Evolutionary conservation across 2,888 invertebrate genomes (phyloP).

Genomic region (Nymphalis urticae): DNA sequence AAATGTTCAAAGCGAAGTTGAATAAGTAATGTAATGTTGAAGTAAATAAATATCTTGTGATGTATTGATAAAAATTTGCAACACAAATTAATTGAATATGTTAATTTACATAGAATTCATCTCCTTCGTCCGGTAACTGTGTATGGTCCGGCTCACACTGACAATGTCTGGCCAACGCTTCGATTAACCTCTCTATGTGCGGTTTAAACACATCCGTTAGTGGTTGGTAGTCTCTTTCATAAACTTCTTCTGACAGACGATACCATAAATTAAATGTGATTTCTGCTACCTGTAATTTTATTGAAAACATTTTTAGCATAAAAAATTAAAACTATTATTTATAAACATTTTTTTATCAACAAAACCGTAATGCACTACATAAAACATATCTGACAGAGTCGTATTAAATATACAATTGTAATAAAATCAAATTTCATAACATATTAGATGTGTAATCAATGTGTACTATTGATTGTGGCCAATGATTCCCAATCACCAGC

Average conservation of each 20-base stretch:
- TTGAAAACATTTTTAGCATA: background rate
- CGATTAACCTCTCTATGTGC: constrained; percentile 94
- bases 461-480: too few species aligned
- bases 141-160: constrained; percentile 98
- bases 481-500: too few species aligned
- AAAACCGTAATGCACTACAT: too few species aligned
- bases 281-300: constrained; percentile 81
- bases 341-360: too few species aligned
- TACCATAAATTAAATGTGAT: constrained; percentile 99
- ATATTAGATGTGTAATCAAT: too few species aligned
- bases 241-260: constrained; percentile 95
- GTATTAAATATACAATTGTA: too few species aligned
- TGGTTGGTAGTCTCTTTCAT: constrained; percentile 90
- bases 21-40: too few species aligned
- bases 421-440: too few species aligned
- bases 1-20: too few species aligned
- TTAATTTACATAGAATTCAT: constrained; percentile 86
- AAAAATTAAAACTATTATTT: background rate
- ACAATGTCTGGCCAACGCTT: constrained; percentile 94
- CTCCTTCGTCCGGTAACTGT: constrained; percentile 90
- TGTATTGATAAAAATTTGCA: background rate
- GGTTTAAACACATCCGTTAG: constrained; percentile 93
- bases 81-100: background rate
- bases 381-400: too few species aligned
- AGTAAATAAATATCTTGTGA: too few species aligned